Base-by-base conservation (phyloP, 2,888 invertebrate species). In the Scaptomyza caliginosa region DNA sequence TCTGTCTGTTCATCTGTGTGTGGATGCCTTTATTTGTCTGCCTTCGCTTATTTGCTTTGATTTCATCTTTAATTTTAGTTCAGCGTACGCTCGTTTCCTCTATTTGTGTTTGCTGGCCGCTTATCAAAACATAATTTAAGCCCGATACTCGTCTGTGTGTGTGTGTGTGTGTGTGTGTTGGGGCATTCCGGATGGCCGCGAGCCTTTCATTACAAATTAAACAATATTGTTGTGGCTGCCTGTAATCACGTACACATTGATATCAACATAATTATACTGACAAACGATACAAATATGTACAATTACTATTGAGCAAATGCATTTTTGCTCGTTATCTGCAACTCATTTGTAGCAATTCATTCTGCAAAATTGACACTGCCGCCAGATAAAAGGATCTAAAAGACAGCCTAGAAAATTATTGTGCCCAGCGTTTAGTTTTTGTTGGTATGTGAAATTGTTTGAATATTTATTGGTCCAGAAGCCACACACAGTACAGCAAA, bases 111-210 rank as follows among this genome's bases (percentile, higher is more conserved):
- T 52, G 48, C 50, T 26, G 45, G 34, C 40, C 43, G 56, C 67
- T 59, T 82, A 79, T 77, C 77, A 79, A 65, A 79, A 65, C 74
- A 74, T 82, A 56, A 77, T 79, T 76, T 63, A 38, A 63, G 42
- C 60, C 46, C 63, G 56, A 66, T 82, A 70, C 52, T n/a, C n/a
- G n/a, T n/a, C n/a, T n/a, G n/a, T n/a, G n/a, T n/a, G 74, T 82
- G 60, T 66, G 59, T 59, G 23, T 54, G 45, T 65, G 74, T 82
- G 60, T 66, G 59, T 59, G 23, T 54, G 45, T 65, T 60, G 60
- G 70, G 39, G 46, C 70, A 58, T 71, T 66, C 55, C 45, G 43
- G 26, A 62, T 67, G 55, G 10, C 63, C 51, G 46, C 51, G 46
- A 51, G 60, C 57, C 50, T 50, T 55, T 32, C 45, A 28, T 59